These are phyloP conservation scores for Pseudococcus longispinus DNA, from an alignment of 2,888 invertebrate species.

Conservation along the genomic window DNA sequence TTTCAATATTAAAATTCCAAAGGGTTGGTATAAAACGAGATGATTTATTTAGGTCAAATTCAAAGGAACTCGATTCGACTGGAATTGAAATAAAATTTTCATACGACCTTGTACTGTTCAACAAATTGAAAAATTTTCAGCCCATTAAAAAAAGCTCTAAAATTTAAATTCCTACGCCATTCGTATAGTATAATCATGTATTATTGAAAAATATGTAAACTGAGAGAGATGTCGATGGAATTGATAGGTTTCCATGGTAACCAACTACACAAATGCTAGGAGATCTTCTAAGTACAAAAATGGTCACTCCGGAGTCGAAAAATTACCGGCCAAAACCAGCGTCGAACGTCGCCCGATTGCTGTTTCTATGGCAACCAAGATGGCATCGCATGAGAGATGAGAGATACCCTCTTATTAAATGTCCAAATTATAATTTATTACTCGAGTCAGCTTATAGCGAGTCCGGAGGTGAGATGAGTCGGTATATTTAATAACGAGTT, in stretches of 20 bases:
- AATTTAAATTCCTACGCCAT: background rate
- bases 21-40: background rate
- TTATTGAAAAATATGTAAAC: background rate
- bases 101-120: background rate
- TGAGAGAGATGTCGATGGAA: background rate
- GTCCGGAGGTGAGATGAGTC: background rate
- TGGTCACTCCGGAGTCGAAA: background rate
- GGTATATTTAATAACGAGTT: background rate
- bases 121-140: background rate
- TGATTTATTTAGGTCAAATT: background rate
- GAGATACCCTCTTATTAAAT: constrained; percentile 17
- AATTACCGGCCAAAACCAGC: background rate
- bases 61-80: background rate
- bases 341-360: background rate
- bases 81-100: background rate
- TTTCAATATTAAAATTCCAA: background rate
- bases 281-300: background rate
- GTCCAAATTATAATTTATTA: constrained; percentile 48
- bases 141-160: background rate
- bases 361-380: constrained; percentile 28
- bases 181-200: background rate
- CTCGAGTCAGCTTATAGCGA: background rate
- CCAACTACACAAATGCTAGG: background rate
- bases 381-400: background rate
- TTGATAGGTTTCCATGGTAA: background rate